phyloP scores from a whole-genome alignment of 2,888 invertebrate genomes.

The Neuroscelio doddi region DNA sequence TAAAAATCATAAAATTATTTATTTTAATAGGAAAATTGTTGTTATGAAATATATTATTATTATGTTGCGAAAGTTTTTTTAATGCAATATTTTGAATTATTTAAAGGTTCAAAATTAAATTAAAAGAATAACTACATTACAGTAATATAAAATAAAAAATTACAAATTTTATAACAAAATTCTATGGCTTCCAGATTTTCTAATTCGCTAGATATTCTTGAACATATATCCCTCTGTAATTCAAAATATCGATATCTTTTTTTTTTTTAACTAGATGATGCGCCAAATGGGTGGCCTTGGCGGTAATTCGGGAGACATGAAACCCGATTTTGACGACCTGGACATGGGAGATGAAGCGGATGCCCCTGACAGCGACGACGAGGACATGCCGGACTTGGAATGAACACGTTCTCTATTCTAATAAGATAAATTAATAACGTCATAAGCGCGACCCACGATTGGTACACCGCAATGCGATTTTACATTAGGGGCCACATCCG shows the following conservation, averaged over 20 bases:
- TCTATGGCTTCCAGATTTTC: no score
- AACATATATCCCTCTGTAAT: background rate
- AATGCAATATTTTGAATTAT: no score
- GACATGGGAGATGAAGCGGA: constrained; percentile 81
- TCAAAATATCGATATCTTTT: no score
- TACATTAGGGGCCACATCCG: constrained; percentile 35
- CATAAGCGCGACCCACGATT: constrained; percentile 51
- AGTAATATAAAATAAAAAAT: no score
- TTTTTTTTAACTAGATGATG: constrained; percentile 76
- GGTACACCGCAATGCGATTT: constrained; percentile 51
- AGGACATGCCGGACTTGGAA: constrained; percentile 84
- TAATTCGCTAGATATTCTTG: background rate
- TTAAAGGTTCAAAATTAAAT: no score
- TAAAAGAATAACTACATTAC: no score
- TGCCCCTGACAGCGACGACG: constrained; percentile 76
- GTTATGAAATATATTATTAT: no score
- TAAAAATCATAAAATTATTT: no score
- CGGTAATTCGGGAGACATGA: constrained; percentile 74
- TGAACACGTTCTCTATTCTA: constrained; percentile 31
- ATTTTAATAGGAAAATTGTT: no score
- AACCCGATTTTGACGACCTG: constrained; percentile 84
- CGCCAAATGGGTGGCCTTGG: constrained; percentile 80
- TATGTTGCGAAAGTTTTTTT: no score
- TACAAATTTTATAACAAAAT: no score
- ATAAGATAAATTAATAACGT: constrained; percentile 50